Conservation (phyloP, 30 jellyfish, hydroid and myxozoan species). For the Hydractinia symbiolongicarpus region DNA sequence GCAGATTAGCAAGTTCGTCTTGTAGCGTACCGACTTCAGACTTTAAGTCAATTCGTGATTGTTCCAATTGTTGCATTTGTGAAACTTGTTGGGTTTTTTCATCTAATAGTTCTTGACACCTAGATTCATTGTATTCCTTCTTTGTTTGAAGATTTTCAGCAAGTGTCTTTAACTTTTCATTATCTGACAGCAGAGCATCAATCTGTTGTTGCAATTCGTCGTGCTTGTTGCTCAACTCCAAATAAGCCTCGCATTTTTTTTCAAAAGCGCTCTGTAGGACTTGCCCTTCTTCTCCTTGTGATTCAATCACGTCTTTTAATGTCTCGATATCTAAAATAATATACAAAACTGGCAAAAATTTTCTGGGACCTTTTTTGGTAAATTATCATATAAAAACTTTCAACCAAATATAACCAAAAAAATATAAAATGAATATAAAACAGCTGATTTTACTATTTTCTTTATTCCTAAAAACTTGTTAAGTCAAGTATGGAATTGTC, state of each 20-base stretch:
- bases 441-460: too few species aligned
- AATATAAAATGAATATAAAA: too few species aligned
- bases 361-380: too few species aligned
- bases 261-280: conserved; percentile 13
- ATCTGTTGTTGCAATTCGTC: not conserved
- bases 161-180: not conserved
- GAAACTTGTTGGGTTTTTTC: not conserved
- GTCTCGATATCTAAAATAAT: conserved; percentile 1
- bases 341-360: not conserved
- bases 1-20: too few species aligned
- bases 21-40: too few species aligned
- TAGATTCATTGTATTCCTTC: not conserved
- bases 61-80: not conserved
- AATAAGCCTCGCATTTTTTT: not conserved
- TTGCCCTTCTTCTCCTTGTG: not conserved
- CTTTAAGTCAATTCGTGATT: not conserved
- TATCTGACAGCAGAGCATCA: not conserved
- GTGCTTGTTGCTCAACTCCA: not conserved
- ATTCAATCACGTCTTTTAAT: conserved; percentile 5
- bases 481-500: too few species aligned
- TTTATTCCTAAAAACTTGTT: too few species aligned
- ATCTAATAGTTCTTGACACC: not conserved
- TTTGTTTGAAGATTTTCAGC: not conserved
- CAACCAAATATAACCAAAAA: too few species aligned
- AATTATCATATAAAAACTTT: too few species aligned